phyloP scores from a whole-genome alignment of 1,140 invertebrate genomes.

The Drosophila saltans region DNA sequence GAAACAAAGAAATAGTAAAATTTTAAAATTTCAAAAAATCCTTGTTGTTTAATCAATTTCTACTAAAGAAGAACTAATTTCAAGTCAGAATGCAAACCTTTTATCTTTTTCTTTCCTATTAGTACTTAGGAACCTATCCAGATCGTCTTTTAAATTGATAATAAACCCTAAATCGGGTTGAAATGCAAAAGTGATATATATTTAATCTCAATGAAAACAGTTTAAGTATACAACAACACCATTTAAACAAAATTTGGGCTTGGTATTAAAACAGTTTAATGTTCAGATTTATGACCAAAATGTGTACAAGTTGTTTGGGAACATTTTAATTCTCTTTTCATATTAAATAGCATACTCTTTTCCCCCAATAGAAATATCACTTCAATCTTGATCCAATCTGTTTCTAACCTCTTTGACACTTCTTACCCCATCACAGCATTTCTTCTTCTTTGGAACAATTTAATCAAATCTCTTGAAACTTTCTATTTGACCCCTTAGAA shows the following conservation, averaged over 20 bases:
- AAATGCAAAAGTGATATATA: background rate
- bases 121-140: no score
- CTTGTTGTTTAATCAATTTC: no score
- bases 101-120: no score
- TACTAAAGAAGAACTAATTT: no score
- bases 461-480: constrained; percentile 56
- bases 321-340: background rate
- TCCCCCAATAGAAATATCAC: constrained; percentile 1
- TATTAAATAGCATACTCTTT: background rate
- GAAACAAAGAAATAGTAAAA: background rate
- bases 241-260: background rate
- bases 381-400: background rate
- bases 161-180: no score
- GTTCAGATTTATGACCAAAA: background rate
- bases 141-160: no score
- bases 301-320: background rate
- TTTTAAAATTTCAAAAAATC: no score
- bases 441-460: constrained; percentile 23
- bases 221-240: background rate
- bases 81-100: no score
- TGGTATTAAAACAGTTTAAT: background rate
- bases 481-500: constrained; percentile 64
- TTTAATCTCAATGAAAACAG: background rate
- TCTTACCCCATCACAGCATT: constrained; percentile 17
- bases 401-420: constrained; percentile 23